Percentiles rank a stretch among this genome's conserved stretches.
phyloP scores from a whole-genome alignment of 2,888 invertebrate genomes.

The Xestia ashworthii region DNA sequence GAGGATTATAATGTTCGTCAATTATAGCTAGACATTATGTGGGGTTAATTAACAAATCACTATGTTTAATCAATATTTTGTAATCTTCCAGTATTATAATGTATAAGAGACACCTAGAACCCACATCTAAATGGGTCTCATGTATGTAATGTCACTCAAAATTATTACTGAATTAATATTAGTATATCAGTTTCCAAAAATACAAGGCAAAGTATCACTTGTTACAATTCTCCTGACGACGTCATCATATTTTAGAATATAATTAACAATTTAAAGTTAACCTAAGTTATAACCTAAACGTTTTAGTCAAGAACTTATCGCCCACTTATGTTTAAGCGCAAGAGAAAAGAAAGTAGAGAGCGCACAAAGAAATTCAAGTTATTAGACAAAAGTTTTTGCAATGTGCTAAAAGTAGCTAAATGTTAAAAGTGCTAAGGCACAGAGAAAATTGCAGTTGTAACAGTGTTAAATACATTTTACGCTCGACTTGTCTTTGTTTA shows the following conservation, averaged over 20 bases:
- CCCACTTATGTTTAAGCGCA: conserved; percentile 34
- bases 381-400: conserved; percentile 43
- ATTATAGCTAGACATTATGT: neutral
- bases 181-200: neutral
- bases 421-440: conserved; percentile 21
- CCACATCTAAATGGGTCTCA: neutral
- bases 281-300: neutral
- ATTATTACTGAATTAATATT: neutral
- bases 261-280: conserved; percentile 20
- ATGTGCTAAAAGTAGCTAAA: conserved; percentile 37
- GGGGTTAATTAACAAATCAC: neutral
- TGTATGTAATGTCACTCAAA: neutral
- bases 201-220: neutral
- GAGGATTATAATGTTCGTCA: neutral
- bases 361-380: conserved; percentile 39
- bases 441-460: conserved; percentile 21
- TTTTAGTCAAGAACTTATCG: conserved; percentile 42
- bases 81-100: neutral
- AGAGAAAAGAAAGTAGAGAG: conserved; percentile 34
- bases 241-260: neutral
- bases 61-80: neutral
- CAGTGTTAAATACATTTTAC: conserved; percentile 12
- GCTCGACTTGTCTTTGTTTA: neutral
- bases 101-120: neutral
- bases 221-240: neutral